These are phyloP conservation scores for Spea hammondii DNA, from an alignment of 2,797 vertebrate species.

Conservation along the genomic window DNA sequence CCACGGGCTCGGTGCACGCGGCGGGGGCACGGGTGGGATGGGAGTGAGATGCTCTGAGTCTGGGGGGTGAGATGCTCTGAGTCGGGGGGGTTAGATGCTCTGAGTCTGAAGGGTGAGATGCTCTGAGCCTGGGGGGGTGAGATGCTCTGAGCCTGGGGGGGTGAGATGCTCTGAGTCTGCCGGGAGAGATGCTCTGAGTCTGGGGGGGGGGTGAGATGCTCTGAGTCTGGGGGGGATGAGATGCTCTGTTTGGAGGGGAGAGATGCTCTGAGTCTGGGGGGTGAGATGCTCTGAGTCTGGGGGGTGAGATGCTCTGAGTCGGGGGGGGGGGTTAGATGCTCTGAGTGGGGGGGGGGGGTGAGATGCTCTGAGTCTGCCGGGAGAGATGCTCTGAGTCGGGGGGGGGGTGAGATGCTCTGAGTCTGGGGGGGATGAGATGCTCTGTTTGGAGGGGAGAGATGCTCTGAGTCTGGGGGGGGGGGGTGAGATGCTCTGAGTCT, in stretches of 20 bases:
- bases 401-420: background rate
- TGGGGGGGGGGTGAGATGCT: background rate
- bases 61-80: background rate
- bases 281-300: conserved; percentile 3
- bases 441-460: background rate
- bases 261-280: background rate
- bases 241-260: background rate
- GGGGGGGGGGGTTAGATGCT: background rate
- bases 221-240: background rate
- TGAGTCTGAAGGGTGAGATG: background rate
- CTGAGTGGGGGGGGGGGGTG: background rate
- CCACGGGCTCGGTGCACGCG: background rate
- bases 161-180: background rate
- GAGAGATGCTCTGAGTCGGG: background rate
- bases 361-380: background rate
- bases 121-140: background rate
- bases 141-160: background rate
- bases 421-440: background rate
- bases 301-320: background rate
- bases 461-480: background rate
- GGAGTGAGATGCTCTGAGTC: background rate
- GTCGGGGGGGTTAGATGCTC: background rate
- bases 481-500: background rate
- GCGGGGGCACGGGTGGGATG: background rate
- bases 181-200: background rate